Evolutionary conservation across 2,888 invertebrate species (phyloP), one percentile per base, ranked within the genome.

Genomic region (Tillus elongatus): DNA sequence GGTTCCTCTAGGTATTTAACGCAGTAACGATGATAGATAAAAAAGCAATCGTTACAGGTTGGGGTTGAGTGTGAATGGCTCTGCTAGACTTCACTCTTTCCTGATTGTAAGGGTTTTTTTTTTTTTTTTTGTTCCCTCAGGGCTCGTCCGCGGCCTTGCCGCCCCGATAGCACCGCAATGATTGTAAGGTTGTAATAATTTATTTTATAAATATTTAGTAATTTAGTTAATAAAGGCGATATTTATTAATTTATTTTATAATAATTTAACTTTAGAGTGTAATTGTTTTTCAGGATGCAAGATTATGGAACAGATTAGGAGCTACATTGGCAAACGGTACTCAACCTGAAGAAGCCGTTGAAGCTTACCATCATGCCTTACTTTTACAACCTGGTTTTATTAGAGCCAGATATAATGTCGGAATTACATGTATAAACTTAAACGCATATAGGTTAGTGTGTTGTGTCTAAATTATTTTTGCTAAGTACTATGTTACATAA

Each of bases 281-380:
- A 6, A n/a, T 8, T 19, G n/a, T 19, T 19, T 19, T 19, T 6
- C 49, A 82, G 79, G 92, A 96, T 74, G 85, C 93, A 3, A 79
- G 90, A 56, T 64, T 95, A 35, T 98, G 97, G 97, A 98, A 98
- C 66, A 82, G 93, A 52, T 71, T 98, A 15, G 98, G 98, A 35
- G 98, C 98, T 16, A 93, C 96, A 30, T 68, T 96, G 53, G 98
- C 98, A 9, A 98, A 98, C 64, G 91, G 95, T 46, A 86, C 86
- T 35, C 79, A 82, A 46, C 88, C 95, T 19, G 95, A 93, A 56
- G 92, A 97, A 69, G 96, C 98, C 3, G 88, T 98, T 4, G 85
- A 90, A 47, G 96, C 97, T 0, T 98, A 98, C 63, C 85, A 90
- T 58, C 77, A 79, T 54, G 95, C 97, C 24, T 70, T 98, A 34